phyloP scores from a whole-genome alignment of 92 coral and sea anemone genomes.

The Epizoanthus scotinus region DNA sequence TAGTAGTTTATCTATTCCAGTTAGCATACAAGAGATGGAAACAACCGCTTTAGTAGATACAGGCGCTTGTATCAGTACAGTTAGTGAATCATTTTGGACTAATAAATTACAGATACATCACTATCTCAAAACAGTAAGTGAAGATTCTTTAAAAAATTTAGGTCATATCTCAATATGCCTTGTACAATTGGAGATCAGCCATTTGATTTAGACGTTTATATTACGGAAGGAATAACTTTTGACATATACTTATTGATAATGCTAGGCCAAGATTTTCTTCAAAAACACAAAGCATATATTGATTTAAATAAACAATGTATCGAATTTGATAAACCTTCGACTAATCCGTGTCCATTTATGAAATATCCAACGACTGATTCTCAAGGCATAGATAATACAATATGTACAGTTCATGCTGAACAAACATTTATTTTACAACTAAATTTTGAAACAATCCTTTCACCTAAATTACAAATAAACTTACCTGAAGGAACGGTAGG shows the following conservation, averaged over 20 bases:
- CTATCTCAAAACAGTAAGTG: constrained; percentile 1
- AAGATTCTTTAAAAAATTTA: constrained; percentile 14
- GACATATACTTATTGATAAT: no score
- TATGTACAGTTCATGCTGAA: neutral
- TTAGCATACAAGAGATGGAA: neutral
- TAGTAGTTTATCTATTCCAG: neutral
- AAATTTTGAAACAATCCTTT: constrained; percentile 8
- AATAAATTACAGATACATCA: neutral
- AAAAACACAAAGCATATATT: neutral
- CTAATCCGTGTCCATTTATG: neutral
- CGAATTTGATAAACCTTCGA: neutral
- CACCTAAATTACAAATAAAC: neutral
- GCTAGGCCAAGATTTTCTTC: constrained; percentile 14
- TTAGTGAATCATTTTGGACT: neutral
- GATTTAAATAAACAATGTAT: neutral
- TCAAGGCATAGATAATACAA: neutral
- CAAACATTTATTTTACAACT: constrained; percentile 5
- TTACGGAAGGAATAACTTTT: neutral
- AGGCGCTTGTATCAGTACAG: constrained; percentile 12
- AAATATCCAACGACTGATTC: neutral
- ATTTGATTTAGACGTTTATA: neutral
- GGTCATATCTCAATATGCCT: neutral
- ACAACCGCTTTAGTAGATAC: neutral
- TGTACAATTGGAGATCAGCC: neutral
- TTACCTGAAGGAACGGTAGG: neutral